A percentile compares a stretch with the other conserved stretches of the same genome.
Evolutionary conservation across 1,140 invertebrate genomes (phyloP).

Genomic region (Philopotamus ludificatus): DNA sequence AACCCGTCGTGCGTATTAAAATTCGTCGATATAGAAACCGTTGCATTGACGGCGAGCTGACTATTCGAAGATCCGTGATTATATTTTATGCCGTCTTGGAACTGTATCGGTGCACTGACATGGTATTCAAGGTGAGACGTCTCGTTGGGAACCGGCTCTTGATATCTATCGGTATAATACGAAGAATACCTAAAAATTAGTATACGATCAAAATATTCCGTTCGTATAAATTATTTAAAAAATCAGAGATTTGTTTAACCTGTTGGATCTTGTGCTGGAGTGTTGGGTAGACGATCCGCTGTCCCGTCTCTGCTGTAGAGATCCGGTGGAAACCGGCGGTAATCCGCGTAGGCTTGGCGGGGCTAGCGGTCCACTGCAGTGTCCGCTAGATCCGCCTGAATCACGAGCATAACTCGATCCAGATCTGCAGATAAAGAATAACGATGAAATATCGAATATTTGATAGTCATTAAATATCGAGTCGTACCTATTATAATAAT

Average conservation of each 20-base stretch:
- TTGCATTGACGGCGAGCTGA: slow-evolving; percentile 30
- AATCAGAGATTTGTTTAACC: slow-evolving; percentile 1
- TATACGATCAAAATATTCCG: neutral
- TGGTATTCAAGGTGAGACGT: slow-evolving; percentile 44
- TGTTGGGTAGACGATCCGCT: slow-evolving; percentile 61
- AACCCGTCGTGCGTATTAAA: slow-evolving; percentile 17
- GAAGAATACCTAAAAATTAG: slow-evolving; percentile 33
- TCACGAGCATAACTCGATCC: slow-evolving; percentile 63
- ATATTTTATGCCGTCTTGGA: slow-evolving; percentile 49
- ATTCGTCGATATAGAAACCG: slow-evolving; percentile 36
- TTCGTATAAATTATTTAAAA: neutral
- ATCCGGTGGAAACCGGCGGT: neutral
- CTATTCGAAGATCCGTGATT: slow-evolving; percentile 9
- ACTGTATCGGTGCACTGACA: slow-evolving; percentile 53
- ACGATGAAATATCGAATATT: too few species aligned
- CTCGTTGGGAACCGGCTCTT: slow-evolving; percentile 20
- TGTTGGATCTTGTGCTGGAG: slow-evolving; percentile 33
- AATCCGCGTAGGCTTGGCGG: slow-evolving; percentile 64
- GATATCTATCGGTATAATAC: slow-evolving; percentile 36
- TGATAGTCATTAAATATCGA: too few species aligned
- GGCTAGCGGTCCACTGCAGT: slow-evolving; percentile 74
- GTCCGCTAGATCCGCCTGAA: slow-evolving; percentile 73
- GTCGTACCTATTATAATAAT: slow-evolving; percentile 37
- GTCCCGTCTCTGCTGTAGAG: slow-evolving; percentile 52
- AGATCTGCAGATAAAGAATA: slow-evolving; percentile 47